A percentile compares a stretch with the other conserved stretches of the same genome.
These are phyloP conservation scores for Lindbergichthys nudifrons DNA, from an alignment of 2,797 vertebrate species.

Conservation along the genomic window DNA sequence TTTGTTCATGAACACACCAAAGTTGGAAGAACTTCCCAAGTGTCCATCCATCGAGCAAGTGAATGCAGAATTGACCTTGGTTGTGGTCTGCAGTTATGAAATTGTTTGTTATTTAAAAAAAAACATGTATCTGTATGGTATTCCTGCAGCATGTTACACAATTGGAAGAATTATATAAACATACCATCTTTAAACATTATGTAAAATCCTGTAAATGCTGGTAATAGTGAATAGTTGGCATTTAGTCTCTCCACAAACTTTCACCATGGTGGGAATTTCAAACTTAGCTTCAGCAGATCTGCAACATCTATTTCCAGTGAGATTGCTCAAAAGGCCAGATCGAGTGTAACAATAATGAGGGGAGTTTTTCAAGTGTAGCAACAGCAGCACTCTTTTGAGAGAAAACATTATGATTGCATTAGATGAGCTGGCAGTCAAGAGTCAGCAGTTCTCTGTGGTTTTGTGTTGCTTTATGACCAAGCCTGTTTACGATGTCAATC, in stretches of 20 bases:
- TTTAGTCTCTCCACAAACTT: not conserved
- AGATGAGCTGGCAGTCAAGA: slow-evolving; percentile 49
- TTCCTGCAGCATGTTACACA: not conserved
- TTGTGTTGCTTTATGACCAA: slow-evolving; percentile 33
- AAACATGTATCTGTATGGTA: not conserved
- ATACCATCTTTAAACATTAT: not conserved
- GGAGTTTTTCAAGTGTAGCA: slow-evolving; percentile 53
- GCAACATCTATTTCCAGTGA: slow-evolving; percentile 37
- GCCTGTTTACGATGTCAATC: slow-evolving; percentile 24
- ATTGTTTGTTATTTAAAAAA: not conserved
- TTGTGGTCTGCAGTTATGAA: not conserved
- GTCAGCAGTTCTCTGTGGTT: slow-evolving; percentile 45
- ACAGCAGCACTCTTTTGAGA: slow-evolving; percentile 38
- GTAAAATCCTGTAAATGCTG: not conserved
- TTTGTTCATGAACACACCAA: no score
- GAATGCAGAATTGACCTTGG: no score
- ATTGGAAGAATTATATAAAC: not conserved
- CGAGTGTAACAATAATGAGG: slow-evolving; percentile 38
- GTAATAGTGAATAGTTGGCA: not conserved
- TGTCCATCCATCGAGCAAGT: no score
- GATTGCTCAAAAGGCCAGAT: slow-evolving; percentile 34
- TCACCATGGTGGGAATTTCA: slow-evolving; percentile 19
- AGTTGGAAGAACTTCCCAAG: no score
- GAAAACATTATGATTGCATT: slow-evolving; percentile 55
- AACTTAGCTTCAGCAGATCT: slow-evolving; percentile 23